A percentile compares a stretch with the other conserved stretches of the same genome.
Conservation (phyloP, 2,888 invertebrate genomes). For the Eupsilia transversa region DNA sequence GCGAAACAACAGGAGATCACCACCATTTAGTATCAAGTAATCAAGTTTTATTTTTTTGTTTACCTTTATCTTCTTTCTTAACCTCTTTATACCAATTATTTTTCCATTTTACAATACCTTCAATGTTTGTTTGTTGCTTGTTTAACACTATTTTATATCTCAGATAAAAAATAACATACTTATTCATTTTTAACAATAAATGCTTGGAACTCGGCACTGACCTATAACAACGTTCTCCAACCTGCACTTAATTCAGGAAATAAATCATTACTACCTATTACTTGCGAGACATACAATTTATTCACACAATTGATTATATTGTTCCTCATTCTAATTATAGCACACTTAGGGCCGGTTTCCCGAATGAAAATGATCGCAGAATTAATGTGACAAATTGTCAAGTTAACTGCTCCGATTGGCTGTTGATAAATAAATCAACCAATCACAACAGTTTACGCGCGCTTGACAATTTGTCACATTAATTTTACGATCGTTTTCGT, state of each 20-base stretch:
- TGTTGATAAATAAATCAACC: background rate
- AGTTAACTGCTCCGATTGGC: background rate
- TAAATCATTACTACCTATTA: constrained; percentile 13
- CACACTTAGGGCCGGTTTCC: background rate
- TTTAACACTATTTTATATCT: background rate
- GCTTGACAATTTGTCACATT: background rate
- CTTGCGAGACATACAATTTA: constrained; percentile 22
- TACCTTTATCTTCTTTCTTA: background rate
- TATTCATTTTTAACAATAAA: background rate
- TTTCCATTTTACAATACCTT: background rate
- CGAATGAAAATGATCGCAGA: background rate
- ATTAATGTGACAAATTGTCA: background rate
- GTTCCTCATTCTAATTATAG: constrained; percentile 30
- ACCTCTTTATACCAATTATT: background rate
- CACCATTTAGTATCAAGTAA: background rate
- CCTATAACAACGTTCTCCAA: constrained; percentile 23
- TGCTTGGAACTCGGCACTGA: constrained; percentile 25
- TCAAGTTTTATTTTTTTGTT: background rate
- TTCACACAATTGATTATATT: constrained; percentile 23
- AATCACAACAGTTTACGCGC: background rate
- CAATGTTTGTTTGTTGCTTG: too few relatives aligned
- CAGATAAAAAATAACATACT: background rate
- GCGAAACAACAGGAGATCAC: constrained; percentile 24
- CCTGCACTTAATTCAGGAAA: constrained; percentile 26
- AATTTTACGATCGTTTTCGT: background rate